Percentiles rank a stretch among this genome's conserved stretches.
Conservation (phyloP, 2,888 invertebrate species). For the Eurytoma californica region DNA sequence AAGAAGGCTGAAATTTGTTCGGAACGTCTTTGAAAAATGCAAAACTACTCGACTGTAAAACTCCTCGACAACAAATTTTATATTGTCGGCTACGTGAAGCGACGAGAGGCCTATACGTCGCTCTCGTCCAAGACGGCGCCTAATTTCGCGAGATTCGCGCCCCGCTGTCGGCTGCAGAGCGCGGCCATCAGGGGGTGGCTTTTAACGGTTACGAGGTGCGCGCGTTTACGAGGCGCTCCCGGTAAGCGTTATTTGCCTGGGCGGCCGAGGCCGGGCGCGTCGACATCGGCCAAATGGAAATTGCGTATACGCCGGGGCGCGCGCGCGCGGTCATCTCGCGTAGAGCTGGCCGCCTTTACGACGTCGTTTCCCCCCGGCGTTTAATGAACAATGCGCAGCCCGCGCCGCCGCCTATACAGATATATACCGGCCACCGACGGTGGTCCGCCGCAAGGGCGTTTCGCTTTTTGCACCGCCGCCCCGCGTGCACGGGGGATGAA, state of each 20-base stretch:
- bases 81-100: too few relatives aligned
- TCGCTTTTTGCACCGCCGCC: too few relatives aligned
- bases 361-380: conserved; percentile 61
- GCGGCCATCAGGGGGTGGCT: conserved; percentile 59
- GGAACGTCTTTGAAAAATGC: too few relatives aligned
- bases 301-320: conserved; percentile 64
- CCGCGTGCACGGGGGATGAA: background rate
- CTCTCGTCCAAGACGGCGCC: conserved; percentile 43
- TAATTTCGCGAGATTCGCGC: conserved; percentile 56
- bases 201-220: conserved; percentile 70
- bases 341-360: conserved; percentile 61
- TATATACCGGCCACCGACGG: conserved; percentile 6
- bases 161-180: background rate
- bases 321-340: conserved; percentile 57
- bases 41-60: too few relatives aligned
- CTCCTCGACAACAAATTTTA: too few relatives aligned
- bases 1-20: too few relatives aligned
- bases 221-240: conserved; percentile 67
- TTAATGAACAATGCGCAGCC: conserved; percentile 65
- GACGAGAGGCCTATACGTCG: background rate
- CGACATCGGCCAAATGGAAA: conserved; percentile 71
- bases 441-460: background rate
- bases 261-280: conserved; percentile 56
- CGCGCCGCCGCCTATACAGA: background rate
- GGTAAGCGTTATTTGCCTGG: conserved; percentile 65